These are phyloP conservation scores for Gibbula magus DNA, from an alignment of 2,888 invertebrate genomes.

Conservation along the genomic window DNA sequence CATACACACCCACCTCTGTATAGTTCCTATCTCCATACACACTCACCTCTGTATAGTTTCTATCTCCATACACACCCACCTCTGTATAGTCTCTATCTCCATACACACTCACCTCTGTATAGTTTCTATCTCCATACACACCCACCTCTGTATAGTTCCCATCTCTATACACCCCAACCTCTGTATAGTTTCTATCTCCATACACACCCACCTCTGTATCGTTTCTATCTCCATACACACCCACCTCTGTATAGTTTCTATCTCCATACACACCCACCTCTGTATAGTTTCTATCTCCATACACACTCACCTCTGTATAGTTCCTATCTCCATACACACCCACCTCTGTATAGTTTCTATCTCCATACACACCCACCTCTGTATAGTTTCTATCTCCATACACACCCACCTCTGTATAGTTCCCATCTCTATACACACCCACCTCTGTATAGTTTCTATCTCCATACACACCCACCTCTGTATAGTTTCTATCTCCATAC, in stretches of 20 bases:
- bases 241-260: slow-evolving; percentile 92
- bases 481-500: too few species aligned
- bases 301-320: too few species aligned
- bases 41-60: too few species aligned
- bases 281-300: slow-evolving; percentile 98
- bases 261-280: slow-evolving; percentile 90
- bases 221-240: not conserved
- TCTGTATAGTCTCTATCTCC: slow-evolving; percentile 97
- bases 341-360: slow-evolving; percentile 92
- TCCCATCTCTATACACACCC: too few species aligned
- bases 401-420: too few species aligned
- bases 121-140: too few species aligned
- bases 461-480: too few species aligned
- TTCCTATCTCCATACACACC: not conserved
- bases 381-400: too few species aligned
- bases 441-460: too few species aligned
- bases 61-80: too few species aligned
- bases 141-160: slow-evolving; percentile 90
- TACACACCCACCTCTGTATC: slow-evolving; percentile 71
- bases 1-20: too few species aligned
- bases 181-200: slow-evolving; percentile 98
- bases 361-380: slow-evolving; percentile 82
- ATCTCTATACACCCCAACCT: slow-evolving; percentile 93
- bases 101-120: slow-evolving; percentile 76
- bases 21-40: too few species aligned